A percentile compares a stretch with the other conserved stretches of the same genome.
Evolutionary conservation across 2,797 vertebrate species (phyloP).

Genomic region (Galagoides demidoff): DNA sequence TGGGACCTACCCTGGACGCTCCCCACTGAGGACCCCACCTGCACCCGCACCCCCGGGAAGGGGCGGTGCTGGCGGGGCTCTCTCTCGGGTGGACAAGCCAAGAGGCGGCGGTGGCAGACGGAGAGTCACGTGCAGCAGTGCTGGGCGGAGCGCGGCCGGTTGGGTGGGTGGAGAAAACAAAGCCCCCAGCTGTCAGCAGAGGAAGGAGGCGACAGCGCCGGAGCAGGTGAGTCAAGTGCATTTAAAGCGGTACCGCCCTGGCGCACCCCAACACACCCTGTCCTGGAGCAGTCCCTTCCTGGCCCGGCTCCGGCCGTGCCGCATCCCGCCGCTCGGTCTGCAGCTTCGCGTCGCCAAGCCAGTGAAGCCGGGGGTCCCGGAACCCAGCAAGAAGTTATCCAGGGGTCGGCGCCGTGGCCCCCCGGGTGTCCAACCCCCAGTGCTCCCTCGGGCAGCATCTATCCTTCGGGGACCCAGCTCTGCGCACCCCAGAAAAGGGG

Average conservation of each 20-base stretch:
- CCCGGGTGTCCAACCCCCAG: background rate
- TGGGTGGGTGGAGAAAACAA: slow-evolving; percentile 82
- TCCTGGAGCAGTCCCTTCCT: background rate
- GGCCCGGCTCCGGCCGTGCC: background rate
- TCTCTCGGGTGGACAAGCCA: background rate
- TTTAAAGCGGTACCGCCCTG: slow-evolving; percentile 72
- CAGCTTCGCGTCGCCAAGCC: background rate
- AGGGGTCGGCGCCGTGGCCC: background rate
- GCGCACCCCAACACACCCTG: slow-evolving; percentile 49
- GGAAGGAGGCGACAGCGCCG: slow-evolving; percentile 62
- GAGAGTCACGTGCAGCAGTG: slow-evolving; percentile 73
- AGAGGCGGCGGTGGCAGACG: background rate
- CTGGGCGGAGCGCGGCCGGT: slow-evolving; percentile 61
- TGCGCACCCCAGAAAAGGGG: background rate
- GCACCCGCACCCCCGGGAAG: background rate
- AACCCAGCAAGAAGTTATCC: slow-evolving; percentile 69
- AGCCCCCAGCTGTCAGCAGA: slow-evolving; percentile 83
- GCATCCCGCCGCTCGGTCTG: background rate
- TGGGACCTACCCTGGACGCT: background rate
- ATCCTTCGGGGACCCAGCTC: background rate
- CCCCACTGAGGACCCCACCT: background rate
- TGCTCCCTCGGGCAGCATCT: background rate
- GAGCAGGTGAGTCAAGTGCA: slow-evolving; percentile 84
- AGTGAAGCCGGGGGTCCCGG: background rate
- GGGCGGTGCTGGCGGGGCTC: background rate